Conservation (phyloP, 2,113 vertebrate genomes). For the Eulacestoma nigropectus region DNA sequence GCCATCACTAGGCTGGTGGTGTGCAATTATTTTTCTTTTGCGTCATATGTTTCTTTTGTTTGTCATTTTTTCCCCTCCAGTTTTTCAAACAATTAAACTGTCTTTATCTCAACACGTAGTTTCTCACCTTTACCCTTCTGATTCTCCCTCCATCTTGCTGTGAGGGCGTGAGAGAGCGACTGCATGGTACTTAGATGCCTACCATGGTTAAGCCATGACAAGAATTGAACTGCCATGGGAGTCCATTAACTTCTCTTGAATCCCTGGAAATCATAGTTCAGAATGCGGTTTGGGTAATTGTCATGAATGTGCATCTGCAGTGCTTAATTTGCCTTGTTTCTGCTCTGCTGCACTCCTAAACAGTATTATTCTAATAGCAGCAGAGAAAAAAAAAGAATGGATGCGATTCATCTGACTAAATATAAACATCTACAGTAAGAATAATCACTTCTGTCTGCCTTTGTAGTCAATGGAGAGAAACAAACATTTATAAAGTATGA, state of each 20-base stretch:
- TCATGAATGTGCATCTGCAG: neutral
- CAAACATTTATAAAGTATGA: neutral
- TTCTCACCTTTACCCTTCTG: neutral
- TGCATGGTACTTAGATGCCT: neutral
- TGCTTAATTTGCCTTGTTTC: neutral
- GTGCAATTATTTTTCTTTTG: neutral
- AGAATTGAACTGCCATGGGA: neutral
- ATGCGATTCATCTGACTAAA: neutral
- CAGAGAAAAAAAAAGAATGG: neutral
- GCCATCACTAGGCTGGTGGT: neutral
- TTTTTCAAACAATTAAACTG: neutral
- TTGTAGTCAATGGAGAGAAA: neutral
- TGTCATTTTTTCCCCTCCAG: neutral
- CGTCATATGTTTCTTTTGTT: neutral
- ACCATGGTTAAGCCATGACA: neutral
- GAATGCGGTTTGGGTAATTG: neutral
- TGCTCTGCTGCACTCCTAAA: neutral
- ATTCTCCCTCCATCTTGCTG: neutral
- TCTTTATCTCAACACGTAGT: neutral
- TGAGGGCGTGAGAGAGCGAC: accelerated
- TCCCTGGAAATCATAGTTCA: neutral
- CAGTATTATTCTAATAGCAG: neutral
- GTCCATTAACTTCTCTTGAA: neutral
- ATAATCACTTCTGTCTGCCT: neutral
- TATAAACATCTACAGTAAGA: neutral